Conservation (phyloP, 1,140 invertebrate species). For the Zaprionus inermis region DNA sequence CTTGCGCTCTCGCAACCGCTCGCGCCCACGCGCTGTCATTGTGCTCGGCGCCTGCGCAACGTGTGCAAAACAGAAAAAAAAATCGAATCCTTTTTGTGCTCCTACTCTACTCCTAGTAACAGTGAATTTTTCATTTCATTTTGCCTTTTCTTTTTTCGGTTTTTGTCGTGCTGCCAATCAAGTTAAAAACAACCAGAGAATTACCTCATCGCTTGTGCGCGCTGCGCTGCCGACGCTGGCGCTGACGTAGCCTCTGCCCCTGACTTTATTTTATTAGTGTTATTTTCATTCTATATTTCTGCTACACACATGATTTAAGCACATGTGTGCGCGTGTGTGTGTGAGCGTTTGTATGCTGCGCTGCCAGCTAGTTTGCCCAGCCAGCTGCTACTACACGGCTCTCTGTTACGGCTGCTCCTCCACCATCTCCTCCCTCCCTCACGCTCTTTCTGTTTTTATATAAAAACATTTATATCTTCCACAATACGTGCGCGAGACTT, state of each 20-base stretch:
- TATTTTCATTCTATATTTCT: slow-evolving; percentile 54
- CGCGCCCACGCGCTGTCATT: slow-evolving; percentile 30
- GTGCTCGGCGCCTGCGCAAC: slow-evolving; percentile 59
- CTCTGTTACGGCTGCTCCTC: slow-evolving; percentile 3
- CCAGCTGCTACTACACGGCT: slow-evolving; percentile 17
- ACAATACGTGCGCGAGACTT: slow-evolving; percentile 62
- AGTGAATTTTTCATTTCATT: slow-evolving; percentile 8
- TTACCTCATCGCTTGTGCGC: slow-evolving; percentile 72
- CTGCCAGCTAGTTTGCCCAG: slow-evolving; percentile 43
- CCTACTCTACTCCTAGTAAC: not conserved
- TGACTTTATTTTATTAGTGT: slow-evolving; percentile 69
- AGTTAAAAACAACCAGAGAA: slow-evolving; percentile 63
- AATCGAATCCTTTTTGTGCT: slow-evolving; percentile 25
- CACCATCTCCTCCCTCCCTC: slow-evolving; percentile 4
- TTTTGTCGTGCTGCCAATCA: slow-evolving; percentile 6
- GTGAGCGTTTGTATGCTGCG: slow-evolving; percentile 34
- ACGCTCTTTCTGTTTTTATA: slow-evolving; percentile 29
- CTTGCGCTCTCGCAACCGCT: slow-evolving; percentile 5
- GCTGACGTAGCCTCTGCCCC: slow-evolving; percentile 69
- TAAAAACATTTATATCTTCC: slow-evolving; percentile 49
- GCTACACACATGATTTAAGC: slow-evolving; percentile 65
- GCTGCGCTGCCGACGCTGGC: slow-evolving; percentile 44
- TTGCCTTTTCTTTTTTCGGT: slow-evolving; percentile 19
- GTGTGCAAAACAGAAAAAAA: slow-evolving; percentile 30
- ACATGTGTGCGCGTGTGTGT: slow-evolving; percentile 12